Conservation (phyloP, 2,888 invertebrate species). For the Diloba caeruleocephala region DNA sequence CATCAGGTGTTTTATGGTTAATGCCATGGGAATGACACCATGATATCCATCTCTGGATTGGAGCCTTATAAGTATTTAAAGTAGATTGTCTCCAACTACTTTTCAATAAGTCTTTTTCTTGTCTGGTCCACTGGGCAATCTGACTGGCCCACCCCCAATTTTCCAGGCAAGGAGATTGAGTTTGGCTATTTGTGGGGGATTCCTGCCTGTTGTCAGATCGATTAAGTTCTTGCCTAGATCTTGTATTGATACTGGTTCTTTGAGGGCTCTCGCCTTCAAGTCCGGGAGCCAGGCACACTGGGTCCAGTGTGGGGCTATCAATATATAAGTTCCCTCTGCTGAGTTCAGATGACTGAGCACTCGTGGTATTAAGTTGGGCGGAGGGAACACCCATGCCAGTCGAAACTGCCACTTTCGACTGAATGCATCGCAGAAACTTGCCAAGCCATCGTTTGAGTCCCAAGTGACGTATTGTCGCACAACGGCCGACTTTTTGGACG, state of each 20-base stretch:
- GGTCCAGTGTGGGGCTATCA: conserved; percentile 7
- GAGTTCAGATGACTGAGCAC: too few relatives aligned
- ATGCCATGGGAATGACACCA: not conserved
- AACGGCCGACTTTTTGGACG: too few relatives aligned
- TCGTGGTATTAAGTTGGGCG: conserved; percentile 11
- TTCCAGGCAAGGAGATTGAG: conserved; percentile 40
- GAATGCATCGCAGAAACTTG: too few relatives aligned
- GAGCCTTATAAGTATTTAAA: too few relatives aligned
- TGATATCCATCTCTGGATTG: too few relatives aligned
- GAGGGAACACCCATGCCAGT: conserved; percentile 5
- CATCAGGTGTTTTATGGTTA: not conserved
- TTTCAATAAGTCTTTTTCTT: too few relatives aligned
- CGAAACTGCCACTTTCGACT: conserved; percentile 5
- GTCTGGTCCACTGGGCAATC: too few relatives aligned
- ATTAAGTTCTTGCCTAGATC: not conserved
- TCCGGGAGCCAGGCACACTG: conserved; percentile 6
- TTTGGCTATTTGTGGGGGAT: conserved; percentile 10
- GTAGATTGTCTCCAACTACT: too few relatives aligned
- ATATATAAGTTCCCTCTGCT: conserved; percentile 5
- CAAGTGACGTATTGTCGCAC: too few relatives aligned
- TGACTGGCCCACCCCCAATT: conserved; percentile 44
- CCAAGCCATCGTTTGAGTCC: too few relatives aligned
- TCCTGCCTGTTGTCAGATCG: too few relatives aligned
- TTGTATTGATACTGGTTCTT: not conserved
- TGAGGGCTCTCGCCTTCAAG: too few relatives aligned